Conservation (phyloP, 2,113 vertebrate species). For the Bos indicus region DNA sequence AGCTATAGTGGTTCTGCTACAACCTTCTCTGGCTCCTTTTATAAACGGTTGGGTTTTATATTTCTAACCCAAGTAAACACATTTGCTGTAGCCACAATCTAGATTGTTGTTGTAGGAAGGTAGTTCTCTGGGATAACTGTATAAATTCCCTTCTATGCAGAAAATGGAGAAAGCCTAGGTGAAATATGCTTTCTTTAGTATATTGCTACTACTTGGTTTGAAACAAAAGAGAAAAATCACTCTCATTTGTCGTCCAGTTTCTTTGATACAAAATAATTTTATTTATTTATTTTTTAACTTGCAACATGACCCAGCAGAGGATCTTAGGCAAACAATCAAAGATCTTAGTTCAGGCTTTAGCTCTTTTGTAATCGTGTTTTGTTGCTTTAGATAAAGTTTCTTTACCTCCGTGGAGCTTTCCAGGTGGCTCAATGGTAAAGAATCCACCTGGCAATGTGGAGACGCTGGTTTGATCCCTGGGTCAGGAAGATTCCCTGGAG, state of each 20-base stretch:
- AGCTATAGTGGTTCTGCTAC: neutral
- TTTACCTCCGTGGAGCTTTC: neutral
- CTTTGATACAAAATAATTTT: neutral
- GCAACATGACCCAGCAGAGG: neutral
- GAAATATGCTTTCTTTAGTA: neutral
- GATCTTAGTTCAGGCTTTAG: neutral
- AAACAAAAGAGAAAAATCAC: slow-evolving; percentile 11
- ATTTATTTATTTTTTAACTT: neutral
- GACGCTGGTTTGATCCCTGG: neutral
- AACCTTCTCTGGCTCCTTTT: neutral
- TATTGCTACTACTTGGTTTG: neutral
- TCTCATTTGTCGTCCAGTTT: neutral
- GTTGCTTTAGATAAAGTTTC: neutral
- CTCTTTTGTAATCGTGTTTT: neutral
- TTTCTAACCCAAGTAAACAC: neutral
- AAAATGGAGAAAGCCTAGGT: neutral
- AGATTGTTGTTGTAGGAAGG: neutral
- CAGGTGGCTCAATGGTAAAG: neutral
- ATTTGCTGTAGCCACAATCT: neutral
- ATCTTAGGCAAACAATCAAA: neutral
- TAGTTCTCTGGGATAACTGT: neutral
- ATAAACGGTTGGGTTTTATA: neutral
- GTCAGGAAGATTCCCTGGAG: neutral
- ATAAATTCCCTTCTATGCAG: neutral
- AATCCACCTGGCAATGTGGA: fast-evolving